phyloP scores from a whole-genome alignment of 2,797 vertebrate genomes.

The Gadopsis bispinosus region DNA sequence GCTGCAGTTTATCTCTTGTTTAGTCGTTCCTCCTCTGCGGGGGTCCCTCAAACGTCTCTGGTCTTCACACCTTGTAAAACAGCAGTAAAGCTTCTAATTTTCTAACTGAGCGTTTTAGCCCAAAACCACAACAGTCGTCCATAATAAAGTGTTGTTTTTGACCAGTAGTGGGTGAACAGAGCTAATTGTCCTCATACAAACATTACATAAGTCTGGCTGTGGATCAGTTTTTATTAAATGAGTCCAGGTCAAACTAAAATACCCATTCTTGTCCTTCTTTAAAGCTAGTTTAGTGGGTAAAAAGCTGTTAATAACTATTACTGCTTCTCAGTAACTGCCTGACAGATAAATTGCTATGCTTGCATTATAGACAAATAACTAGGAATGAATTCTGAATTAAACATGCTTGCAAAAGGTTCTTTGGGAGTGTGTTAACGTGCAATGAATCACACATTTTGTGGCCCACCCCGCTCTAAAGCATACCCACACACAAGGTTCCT shows the following conservation, averaged over 20 bases:
- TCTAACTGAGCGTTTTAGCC: conserved; percentile 41
- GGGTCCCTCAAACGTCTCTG: conserved; percentile 17
- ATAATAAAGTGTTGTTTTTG: conserved; percentile 33
- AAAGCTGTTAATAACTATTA: background rate
- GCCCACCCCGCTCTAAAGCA: background rate
- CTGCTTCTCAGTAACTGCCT: too few relatives aligned
- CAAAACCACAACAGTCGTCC: conserved; percentile 38
- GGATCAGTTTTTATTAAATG: background rate
- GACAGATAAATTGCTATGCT: background rate
- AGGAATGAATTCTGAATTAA: background rate
- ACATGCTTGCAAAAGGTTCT: background rate
- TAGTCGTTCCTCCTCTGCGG: conserved; percentile 10
- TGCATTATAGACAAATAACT: background rate
- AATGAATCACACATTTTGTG: conserved; percentile 9
- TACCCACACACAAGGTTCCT: background rate
- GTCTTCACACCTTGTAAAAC: conserved; percentile 46
- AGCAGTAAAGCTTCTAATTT: conserved; percentile 43
- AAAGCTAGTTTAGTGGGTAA: background rate
- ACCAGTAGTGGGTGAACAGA: conserved; percentile 30
- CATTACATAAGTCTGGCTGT: background rate
- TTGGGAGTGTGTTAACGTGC: background rate
- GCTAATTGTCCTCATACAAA: conserved; percentile 31
- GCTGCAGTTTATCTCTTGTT: conserved; percentile 22
- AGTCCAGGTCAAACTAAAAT: background rate
- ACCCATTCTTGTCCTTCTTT: background rate